These are phyloP conservation scores for Aphaenogaster rudis DNA, from an alignment of 1,140 invertebrate genomes.

Conservation along the genomic window DNA sequence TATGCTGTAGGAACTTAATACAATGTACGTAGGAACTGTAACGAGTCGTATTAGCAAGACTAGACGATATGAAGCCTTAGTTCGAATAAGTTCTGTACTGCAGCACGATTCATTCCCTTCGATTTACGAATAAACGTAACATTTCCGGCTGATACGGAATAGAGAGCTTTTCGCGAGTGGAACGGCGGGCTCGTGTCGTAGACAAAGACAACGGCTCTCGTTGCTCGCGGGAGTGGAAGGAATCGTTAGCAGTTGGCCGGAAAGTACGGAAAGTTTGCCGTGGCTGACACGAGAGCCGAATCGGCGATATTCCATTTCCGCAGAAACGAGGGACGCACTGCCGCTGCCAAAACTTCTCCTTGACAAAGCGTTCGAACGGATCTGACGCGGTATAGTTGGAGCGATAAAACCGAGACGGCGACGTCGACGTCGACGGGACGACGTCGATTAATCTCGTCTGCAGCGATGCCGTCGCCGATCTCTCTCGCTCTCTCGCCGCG, in stretches of 20 bases:
- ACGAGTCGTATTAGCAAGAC: neutral
- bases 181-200: conserved; percentile 6
- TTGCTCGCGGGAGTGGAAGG: conserved; percentile 36
- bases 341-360: conserved; percentile 66
- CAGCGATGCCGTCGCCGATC: conserved; percentile 29
- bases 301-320: conserved; percentile 72
- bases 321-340: conserved; percentile 50
- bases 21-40: neutral
- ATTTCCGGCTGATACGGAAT: neutral
- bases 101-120: conserved; percentile 18
- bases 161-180: neutral
- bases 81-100: neutral
- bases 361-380: conserved; percentile 72
- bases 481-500: conserved; percentile 1
- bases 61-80: neutral
- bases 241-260: conserved; percentile 69
- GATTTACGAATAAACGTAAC: conserved; percentile 51
- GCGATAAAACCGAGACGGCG: conserved; percentile 69
- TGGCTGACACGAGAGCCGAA: conserved; percentile 59
- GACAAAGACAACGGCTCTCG: conserved; percentile 19
- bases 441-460: conserved; percentile 66
- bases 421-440: conserved; percentile 43
- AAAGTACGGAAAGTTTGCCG: conserved; percentile 64
- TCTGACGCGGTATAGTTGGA: conserved; percentile 57
- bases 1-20: neutral